Evolutionary conservation across 2,113 vertebrate species (phyloP).

Genomic region (Ophiodon elongatus): DNA sequence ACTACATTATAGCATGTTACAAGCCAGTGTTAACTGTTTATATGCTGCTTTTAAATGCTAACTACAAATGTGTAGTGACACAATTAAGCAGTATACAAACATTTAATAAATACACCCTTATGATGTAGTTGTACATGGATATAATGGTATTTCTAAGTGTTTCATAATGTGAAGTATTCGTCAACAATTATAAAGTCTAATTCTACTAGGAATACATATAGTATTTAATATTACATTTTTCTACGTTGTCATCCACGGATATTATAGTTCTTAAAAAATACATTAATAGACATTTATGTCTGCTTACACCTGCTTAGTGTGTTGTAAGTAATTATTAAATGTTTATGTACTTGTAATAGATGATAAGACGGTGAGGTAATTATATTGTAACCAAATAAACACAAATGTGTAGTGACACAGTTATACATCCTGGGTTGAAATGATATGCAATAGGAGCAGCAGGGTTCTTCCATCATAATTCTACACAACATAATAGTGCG

Average conservation of each 20-base stretch:
- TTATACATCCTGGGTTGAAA: not conserved
- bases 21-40: no score
- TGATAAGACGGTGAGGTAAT: not conserved
- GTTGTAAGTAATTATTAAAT: not conserved
- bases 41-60: no score
- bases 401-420: not conserved
- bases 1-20: not conserved
- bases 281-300: not conserved
- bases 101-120: no score
- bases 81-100: not conserved
- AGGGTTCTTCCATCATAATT: not conserved
- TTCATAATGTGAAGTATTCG: not conserved
- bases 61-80: no score
- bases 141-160: not conserved
- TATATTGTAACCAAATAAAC: not conserved
- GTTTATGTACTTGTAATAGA: not conserved
- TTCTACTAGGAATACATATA: not conserved
- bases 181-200: not conserved
- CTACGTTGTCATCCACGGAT: not conserved
- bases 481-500: slow-evolving; percentile 3
- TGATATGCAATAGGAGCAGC: not conserved
- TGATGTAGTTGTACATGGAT: no score
- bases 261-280: not conserved
- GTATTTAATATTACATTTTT: not conserved
- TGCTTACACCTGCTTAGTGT: not conserved